Evolutionary conservation across 1,140 invertebrate genomes (phyloP), one percentile per base, ranked within the genome.

Genomic region (Drosophila prosaltans): DNA sequence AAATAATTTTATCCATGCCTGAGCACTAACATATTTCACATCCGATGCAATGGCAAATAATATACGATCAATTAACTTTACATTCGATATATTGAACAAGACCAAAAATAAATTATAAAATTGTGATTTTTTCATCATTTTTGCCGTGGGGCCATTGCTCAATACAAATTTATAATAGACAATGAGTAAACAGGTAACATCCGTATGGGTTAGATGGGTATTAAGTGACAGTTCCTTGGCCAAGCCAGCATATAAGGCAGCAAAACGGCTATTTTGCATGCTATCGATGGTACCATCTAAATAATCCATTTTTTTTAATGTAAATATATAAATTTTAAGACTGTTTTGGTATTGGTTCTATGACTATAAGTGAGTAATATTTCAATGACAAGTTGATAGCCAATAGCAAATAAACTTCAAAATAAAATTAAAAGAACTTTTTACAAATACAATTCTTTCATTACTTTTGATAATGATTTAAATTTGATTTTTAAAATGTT

Each of bases 81-180:
- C 36, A 66, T 80, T 69, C n/a, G 72, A 30, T 24, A 80, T 48
- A 30, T 75, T 64, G 26, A 80, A 80, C 1, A 80, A 26, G 7
- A 80, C 77, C 43, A 75, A 24, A 21, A 58, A 80, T 5, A 80
- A n/a, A 24, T 45, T n/a, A 36, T 57, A 64, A 45, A 80, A 80
- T 36, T 80, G 78, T 2, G 21, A 36, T 10, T 75, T 80, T 3
- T n/a, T 64, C 68, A 80, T 80, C 65, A 51, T 30, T 28, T 55
- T 71, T 43, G 64, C 64, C 3, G 21, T 21, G 0, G 72, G 68
- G 1, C 77, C 77, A 61, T 80, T 79, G 10, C 24, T 43, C 48
- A 67, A 64, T 1, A 64, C 78, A 51, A 80, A 80, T 54, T 80
- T 80, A 45, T 80, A 79, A 43, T 80, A 80, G 10, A 80, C 64